Evolutionary conservation across 2,797 vertebrate genomes (phyloP), one percentile per base, ranked within the genome.

Genomic region (Huso huso): DNA sequence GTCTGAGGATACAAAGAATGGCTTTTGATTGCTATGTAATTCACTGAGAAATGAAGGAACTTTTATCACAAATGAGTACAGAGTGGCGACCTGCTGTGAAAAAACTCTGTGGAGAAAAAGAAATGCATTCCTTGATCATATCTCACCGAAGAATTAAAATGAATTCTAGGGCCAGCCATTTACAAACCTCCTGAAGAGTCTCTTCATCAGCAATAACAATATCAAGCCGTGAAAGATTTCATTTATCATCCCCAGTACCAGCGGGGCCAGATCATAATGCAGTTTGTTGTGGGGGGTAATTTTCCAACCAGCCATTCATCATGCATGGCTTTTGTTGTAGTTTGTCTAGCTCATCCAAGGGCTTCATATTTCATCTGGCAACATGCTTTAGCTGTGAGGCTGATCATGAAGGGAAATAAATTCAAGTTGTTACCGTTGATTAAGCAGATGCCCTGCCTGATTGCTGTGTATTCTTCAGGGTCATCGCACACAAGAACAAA

Each of bases 241-340:
- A 75, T 79, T 74, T 67, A 77, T 81, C 74, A 78, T 70, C 65
- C 4, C 1, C 23, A 37, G 23, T 3, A 37, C 23, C 68, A 60
- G 68, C 64, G 71, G 66, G 66, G 73, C 74, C 68, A 71, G 68
- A 76, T 76, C 67, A 76, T 75, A 78, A 75, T 72, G 73, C 73
- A 75, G 77, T 80, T 77, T 78, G 73, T 80, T 80, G 75, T 80
- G 76, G 37, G 70, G 51, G 76, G 74, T 78, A 76, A 79, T 78
- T 75, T 76, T 76, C 76, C 73, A 74, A 60, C 64, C 64, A 61
- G 71, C 64, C 74, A 76, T 78, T 76, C 66, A 78, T 81, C 78
- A 78, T 8, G 7, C 61, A 55, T 64, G 71, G 70, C 73, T 73
- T 73, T 66, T 68, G 66, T 37, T 68, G 66, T 49, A 72, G 72